A percentile compares a stretch with the other conserved stretches of the same genome.
These are phyloP conservation scores for Labia minor DNA, from an alignment of 2,888 invertebrate species.

Conservation along the genomic window DNA sequence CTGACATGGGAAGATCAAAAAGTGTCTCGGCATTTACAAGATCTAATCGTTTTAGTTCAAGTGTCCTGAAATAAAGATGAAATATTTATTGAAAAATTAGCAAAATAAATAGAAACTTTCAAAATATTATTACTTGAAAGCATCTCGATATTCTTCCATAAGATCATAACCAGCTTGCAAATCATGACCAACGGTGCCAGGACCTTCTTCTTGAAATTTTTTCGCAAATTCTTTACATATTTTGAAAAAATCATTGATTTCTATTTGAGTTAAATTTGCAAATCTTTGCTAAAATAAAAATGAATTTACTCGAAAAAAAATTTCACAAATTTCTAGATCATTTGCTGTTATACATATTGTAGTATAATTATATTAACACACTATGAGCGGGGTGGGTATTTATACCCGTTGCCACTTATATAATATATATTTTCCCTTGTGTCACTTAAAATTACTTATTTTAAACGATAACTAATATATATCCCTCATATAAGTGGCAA, in stretches of 20 bases:
- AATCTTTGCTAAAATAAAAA: slow-evolving; percentile 50
- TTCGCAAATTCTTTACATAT: slow-evolving; percentile 55
- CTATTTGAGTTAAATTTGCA: slow-evolving; percentile 63
- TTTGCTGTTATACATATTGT: no score
- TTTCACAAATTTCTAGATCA: not conserved
- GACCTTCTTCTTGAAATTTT: slow-evolving; percentile 64
- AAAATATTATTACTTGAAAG: slow-evolving; percentile 8
- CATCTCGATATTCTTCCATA: slow-evolving; percentile 46
- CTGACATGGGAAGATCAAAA: slow-evolving; percentile 75
- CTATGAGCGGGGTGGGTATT: no score
- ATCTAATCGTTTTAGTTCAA: slow-evolving; percentile 54
- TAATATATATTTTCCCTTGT: no score
- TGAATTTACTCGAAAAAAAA: no score
- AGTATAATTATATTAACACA: no score
- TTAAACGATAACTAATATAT: no score
- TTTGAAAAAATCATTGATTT: slow-evolving; percentile 57
- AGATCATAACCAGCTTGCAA: slow-evolving; percentile 59
- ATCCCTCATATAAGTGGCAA: no score
- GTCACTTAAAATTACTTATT: no score
- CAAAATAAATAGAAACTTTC: slow-evolving; percentile 28
- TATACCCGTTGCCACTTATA: no score
- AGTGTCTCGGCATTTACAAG: slow-evolving; percentile 67
- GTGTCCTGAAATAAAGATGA: slow-evolving; percentile 42
- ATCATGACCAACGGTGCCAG: slow-evolving; percentile 65
- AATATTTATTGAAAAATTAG: slow-evolving; percentile 25